Evolutionary conservation across 1,140 invertebrate genomes (phyloP).

Genomic region (Micrasema minimum): DNA sequence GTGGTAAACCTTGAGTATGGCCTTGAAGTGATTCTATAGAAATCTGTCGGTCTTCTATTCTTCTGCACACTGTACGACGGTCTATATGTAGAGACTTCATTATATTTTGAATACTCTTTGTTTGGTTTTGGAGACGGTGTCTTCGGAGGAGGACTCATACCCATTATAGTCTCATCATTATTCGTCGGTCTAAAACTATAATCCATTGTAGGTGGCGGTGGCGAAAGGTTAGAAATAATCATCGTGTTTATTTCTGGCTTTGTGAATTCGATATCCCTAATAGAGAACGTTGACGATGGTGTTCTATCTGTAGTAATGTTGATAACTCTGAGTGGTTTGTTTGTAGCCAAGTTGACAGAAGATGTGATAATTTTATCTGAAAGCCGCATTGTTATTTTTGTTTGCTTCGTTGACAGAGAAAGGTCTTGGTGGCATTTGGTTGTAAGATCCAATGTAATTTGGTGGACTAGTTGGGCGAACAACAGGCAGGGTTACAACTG

Average conservation of each 20-base stretch:
- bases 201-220: slow-evolving; percentile 61
- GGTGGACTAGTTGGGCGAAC: slow-evolving; percentile 39
- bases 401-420: slow-evolving; percentile 59
- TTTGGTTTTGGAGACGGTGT: slow-evolving; percentile 58
- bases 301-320: slow-evolving; percentile 57
- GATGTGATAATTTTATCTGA: slow-evolving; percentile 64
- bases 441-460: slow-evolving; percentile 42
- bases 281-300: slow-evolving; percentile 56
- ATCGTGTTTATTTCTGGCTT: slow-evolving; percentile 57
- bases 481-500: slow-evolving; percentile 45
- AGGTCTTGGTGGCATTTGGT: slow-evolving; percentile 60
- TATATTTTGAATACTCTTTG: slow-evolving; percentile 59
- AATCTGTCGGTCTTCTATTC: slow-evolving; percentile 58
- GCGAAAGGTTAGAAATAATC: slow-evolving; percentile 64
- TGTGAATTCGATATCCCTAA: slow-evolving; percentile 56
- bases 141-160: slow-evolving; percentile 64
- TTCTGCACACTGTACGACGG: slow-evolving; percentile 59
- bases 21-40: slow-evolving; percentile 48
- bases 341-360: slow-evolving; percentile 61
- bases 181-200: slow-evolving; percentile 60
- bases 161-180: slow-evolving; percentile 63
- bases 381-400: slow-evolving; percentile 22
- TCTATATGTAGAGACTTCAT: slow-evolving; percentile 64
- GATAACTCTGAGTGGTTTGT: slow-evolving; percentile 60
- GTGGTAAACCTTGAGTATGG: slow-evolving; percentile 49